Evolutionary conservation across 1,140 invertebrate genomes (phyloP).

Genomic region (Yoshiicerus persimilis): DNA sequence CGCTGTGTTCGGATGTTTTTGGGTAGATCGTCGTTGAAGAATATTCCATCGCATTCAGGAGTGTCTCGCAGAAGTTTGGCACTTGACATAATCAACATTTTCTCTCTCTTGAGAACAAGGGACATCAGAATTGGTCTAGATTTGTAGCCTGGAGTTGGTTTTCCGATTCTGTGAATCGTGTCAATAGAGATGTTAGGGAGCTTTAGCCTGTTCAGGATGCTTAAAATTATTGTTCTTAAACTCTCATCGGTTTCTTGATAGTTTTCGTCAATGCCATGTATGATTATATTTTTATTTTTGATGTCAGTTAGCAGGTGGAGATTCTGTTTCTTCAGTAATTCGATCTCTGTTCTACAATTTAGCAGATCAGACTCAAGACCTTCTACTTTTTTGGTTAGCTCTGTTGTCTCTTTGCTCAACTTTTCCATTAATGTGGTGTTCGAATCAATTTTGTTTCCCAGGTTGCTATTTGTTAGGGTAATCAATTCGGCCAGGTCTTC

Average conservation of each 20-base stretch:
- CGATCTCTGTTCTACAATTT: neutral
- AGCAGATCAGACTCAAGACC: neutral
- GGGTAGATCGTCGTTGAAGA: neutral
- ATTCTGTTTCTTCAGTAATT: neutral
- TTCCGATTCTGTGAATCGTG: neutral
- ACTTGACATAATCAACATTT: neutral
- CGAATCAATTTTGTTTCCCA: neutral
- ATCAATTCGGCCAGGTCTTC: neutral
- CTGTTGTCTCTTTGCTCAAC: neutral
- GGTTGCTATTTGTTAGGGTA: neutral
- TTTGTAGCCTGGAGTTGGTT: neutral
- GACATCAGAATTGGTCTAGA: neutral
- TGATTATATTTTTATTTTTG: neutral
- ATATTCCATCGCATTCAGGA: neutral
- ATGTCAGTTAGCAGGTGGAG: neutral
- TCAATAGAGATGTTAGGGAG: neutral
- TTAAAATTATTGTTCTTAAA: neutral
- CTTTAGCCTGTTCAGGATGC: neutral
- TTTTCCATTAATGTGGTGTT: neutral
- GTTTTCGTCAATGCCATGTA: neutral
- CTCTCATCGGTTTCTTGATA: neutral
- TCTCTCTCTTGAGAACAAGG: neutral
- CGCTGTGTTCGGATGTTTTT: neutral
- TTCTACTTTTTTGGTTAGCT: neutral
- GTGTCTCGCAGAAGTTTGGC: neutral